Percentiles rank a stretch among this genome's conserved stretches.
Conservation (phyloP, 2,113 vertebrate genomes). For the Marmota monax region DNA sequence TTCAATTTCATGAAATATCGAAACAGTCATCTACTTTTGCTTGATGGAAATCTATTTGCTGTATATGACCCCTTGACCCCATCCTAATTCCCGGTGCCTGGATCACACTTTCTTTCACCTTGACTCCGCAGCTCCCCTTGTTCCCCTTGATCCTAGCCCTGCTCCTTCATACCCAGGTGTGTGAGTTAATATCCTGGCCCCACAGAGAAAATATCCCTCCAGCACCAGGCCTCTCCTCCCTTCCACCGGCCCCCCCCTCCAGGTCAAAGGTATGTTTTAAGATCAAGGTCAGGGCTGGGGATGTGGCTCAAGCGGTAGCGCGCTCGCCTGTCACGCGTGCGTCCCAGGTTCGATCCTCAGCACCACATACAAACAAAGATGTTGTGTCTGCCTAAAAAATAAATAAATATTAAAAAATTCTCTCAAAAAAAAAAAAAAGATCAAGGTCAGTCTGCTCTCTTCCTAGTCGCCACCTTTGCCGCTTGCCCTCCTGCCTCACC, state of each 20-base stretch:
- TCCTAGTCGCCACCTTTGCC: neutral
- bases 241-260: neutral
- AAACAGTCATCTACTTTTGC: neutral
- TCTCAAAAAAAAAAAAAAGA: neutral
- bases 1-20: conserved; percentile 29
- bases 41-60: neutral
- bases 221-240: neutral
- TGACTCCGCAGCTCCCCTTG: no score
- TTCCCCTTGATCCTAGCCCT: neutral
- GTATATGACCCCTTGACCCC: neutral
- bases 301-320: no score
- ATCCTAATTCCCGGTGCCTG: accelerated
- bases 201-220: neutral
- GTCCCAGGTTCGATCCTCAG: no score
- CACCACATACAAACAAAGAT: no score
- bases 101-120: no score
- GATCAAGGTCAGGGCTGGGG: neutral
- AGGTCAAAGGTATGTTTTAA: neutral
- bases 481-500: no score
- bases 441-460: neutral
- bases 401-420: neutral
- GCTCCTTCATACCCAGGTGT: neutral
- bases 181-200: neutral
- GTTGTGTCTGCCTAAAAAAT: no score
- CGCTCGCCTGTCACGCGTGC: no score